Base-by-base conservation (phyloP, 2,797 vertebrate species). In the Rhodeus uyekii region DNA sequence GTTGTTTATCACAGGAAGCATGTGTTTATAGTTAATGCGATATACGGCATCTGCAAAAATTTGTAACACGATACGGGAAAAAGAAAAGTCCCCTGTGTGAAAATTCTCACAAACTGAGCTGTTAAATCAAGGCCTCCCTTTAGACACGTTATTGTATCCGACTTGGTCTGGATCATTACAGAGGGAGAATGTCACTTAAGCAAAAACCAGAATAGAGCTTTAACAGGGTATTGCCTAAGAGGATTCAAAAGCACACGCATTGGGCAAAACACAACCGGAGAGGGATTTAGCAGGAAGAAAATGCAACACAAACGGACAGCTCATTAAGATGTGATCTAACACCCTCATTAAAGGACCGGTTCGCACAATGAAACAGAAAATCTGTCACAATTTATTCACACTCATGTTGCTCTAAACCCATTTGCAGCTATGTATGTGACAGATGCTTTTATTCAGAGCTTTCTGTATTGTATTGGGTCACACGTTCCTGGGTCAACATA, bases 221-320 rank as follows among this genome's bases (percentile, higher is more conserved):
- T 48, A 72, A 61, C 78, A 38, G 22, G n/a, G 42, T 34, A 53
- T 39, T 27, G 61, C 63, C 61, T 78, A 46, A 71, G 39, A 72
- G 67, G 22, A 63, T 80, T 48, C 3, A 19, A 63, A 80, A 72
- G 68, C 29, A 34, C 27, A 72, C 72, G 22, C 38, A 61, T 72
- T 48, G 42, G 4, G 39, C 68, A 38, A 80, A 80, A 80, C 22
- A 48, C 55, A 72, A 72, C 29, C 4, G 42, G 39, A 48, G 55
- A 19, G 55, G 68, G 65, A 69, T 82, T 85, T 72, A 76, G 61
- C 88, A 75, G 46, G 67, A 81, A 76, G 60, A 34, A 80, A 80
- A 38, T 7, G 8, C 29, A 46, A 76, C 76, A n/a, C 46, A 29
- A 39, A 71, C 3, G 5, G 39, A 48, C 53, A 36, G 68, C 22